These are phyloP conservation scores for Microtus pennsylvanicus DNA, from an alignment of 2,113 vertebrate species.

Conservation along the genomic window DNA sequence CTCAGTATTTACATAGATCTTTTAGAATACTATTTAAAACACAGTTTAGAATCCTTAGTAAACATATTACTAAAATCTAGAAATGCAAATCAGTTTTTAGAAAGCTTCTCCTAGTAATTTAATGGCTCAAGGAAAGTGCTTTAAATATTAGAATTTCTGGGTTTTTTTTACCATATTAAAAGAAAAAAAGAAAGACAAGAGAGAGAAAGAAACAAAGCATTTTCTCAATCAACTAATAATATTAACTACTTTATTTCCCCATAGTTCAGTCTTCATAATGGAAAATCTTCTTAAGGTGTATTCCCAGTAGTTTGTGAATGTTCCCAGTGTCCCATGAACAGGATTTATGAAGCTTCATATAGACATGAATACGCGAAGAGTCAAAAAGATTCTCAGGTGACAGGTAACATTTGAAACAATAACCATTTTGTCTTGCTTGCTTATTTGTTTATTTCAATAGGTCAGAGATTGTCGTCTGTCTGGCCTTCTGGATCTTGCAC, in stretches of 20 bases:
- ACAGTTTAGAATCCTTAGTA: neutral
- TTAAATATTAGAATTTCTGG: too few relatives aligned
- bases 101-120: neutral
- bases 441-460: slow-evolving; percentile 69
- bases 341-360: neutral
- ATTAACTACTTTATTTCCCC: neutral
- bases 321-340: neutral
- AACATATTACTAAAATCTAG: neutral
- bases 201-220: neutral
- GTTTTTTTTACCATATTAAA: neutral
- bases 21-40: neutral
- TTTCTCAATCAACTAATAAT: neutral
- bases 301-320: neutral
- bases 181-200: neutral
- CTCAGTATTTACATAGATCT: neutral
- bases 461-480: slow-evolving; percentile 91
- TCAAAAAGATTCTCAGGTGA: too few relatives aligned
- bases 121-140: too few relatives aligned
- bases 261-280: neutral
- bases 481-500: slow-evolving; percentile 89
- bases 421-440: neutral
- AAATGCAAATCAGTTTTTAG: neutral
- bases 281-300: neutral
- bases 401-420: neutral
- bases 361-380: neutral